Conservation (phyloP, 2,113 vertebrate species). For the Gasterosteus aculeatus region DNA sequence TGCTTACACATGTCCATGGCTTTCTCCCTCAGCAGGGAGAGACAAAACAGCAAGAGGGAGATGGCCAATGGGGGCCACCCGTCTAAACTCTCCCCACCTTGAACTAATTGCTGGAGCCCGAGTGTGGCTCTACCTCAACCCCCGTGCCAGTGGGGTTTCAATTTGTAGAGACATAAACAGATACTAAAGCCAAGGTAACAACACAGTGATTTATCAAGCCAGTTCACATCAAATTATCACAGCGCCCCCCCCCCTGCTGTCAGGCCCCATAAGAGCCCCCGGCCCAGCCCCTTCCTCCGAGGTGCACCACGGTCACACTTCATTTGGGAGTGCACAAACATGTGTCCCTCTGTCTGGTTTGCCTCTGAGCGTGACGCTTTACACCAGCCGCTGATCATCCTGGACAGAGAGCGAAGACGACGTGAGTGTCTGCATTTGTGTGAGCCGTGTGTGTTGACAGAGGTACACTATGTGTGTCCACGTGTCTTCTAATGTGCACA, state of each 20-base stretch:
- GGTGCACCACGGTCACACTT: conserved; percentile 91
- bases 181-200: conserved; percentile 98
- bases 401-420: conserved; percentile 61
- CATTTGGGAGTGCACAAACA: conserved; percentile 86
- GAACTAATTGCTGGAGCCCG: conserved; percentile 95
- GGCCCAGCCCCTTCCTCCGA: conserved; percentile 70
- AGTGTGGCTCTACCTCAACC: conserved; percentile 86
- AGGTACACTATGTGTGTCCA: conserved; percentile 1
- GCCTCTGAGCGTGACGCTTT: conserved; percentile 82
- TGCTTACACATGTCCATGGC: conserved; percentile 98
- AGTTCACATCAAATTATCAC: conserved; percentile 99
- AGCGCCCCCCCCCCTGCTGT: conserved; percentile 87
- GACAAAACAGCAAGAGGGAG: conserved; percentile 93
- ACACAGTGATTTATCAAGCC: conserved; percentile 96
- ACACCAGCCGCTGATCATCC: conserved; percentile 66
- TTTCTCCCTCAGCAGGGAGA: conserved; percentile 95
- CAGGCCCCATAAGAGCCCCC: conserved; percentile 87
- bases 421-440: conserved; percentile 47
- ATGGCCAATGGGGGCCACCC: conserved; percentile 86
- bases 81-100: conserved; percentile 97
- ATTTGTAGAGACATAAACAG: conserved; percentile 99
- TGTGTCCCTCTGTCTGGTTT: conserved; percentile 87
- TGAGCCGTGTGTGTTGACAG: conserved; percentile 15
- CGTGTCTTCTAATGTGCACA: conserved; percentile 8
- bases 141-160: conserved; percentile 96